phyloP scores from a whole-genome alignment of 2,888 invertebrate genomes.

The Sceliomorpha sp. region DNA sequence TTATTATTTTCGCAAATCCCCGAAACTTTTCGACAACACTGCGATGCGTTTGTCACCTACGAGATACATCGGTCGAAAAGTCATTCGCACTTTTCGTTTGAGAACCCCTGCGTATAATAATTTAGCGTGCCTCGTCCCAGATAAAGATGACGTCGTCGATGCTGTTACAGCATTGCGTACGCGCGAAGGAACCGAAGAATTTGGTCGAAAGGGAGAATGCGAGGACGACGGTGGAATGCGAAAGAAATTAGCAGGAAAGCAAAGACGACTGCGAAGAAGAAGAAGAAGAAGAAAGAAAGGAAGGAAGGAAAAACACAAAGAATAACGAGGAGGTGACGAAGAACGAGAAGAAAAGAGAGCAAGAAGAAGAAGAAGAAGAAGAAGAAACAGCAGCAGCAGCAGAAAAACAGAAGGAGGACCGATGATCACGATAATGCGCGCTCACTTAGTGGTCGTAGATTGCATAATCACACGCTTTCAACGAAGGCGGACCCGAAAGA shows the following conservation, averaged over 20 bases:
- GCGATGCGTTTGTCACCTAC: conserved; percentile 1
- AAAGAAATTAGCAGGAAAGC: conserved; percentile 18
- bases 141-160: conserved; percentile 54
- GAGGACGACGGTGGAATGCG: conserved; percentile 11
- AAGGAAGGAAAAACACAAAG: conserved; percentile 35
- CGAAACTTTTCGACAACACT: conserved; percentile 33
- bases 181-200: conserved; percentile 25
- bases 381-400: too few relatives aligned
- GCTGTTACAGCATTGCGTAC: conserved; percentile 35
- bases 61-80: too few relatives aligned
- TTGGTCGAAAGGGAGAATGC: conserved; percentile 37
- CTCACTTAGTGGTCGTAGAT: conserved; percentile 36
- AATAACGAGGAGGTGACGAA: conserved; percentile 40
- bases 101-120: conserved; percentile 55
- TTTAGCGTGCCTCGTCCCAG: conserved; percentile 58
- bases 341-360: conserved; percentile 23
- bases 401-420: conserved; percentile 21
- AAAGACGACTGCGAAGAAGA: conserved; percentile 21
- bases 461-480: conserved; percentile 61
- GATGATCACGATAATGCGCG: conserved; percentile 41
- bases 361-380: conserved; percentile 15
- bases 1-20: too few relatives aligned
- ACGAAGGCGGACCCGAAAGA: conserved; percentile 61
- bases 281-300: conserved; percentile 44
- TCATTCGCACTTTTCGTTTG: conserved; percentile 10